Evolutionary conservation across 2,113 vertebrate species (phyloP).

Genomic region (Otus sunia): DNA sequence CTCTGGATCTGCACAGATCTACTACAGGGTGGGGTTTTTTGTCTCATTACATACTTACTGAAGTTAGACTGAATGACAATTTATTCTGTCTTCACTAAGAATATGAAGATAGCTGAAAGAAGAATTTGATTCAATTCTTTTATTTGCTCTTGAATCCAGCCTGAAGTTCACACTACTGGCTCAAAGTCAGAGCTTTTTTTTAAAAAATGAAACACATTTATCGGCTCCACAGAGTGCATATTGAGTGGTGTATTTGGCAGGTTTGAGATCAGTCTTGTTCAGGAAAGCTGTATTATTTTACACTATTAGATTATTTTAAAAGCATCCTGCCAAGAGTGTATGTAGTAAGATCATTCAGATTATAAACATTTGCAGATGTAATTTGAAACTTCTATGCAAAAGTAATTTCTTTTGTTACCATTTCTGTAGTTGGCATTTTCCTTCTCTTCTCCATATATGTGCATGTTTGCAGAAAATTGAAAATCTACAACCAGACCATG

Average conservation of each 20-base stretch:
- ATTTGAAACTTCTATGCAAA: not conserved
- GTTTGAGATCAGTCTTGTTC: not conserved
- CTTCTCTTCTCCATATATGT: not conserved
- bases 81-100: not conserved
- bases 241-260: not conserved
- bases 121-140: not conserved
- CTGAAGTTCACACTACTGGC: not conserved
- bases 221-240: not conserved
- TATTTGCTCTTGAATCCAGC: not conserved
- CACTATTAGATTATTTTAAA: constrained; percentile 39
- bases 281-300: constrained; percentile 19
- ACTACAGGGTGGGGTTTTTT: not conserved
- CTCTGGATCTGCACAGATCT: not conserved
- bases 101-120: not conserved
- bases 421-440: not conserved
- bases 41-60: not conserved
- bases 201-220: not conserved
- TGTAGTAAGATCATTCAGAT: not conserved
- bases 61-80: not conserved
- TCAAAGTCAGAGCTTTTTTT: not conserved
- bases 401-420: not conserved
- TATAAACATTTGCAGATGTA: not conserved
- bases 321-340: not conserved
- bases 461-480: accelerated
- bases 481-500: no score